Percentiles rank a stretch among this genome's conserved stretches.
These are phyloP conservation scores for Varecia variegata DNA, from an alignment of 2,797 vertebrate species.

Conservation along the genomic window DNA sequence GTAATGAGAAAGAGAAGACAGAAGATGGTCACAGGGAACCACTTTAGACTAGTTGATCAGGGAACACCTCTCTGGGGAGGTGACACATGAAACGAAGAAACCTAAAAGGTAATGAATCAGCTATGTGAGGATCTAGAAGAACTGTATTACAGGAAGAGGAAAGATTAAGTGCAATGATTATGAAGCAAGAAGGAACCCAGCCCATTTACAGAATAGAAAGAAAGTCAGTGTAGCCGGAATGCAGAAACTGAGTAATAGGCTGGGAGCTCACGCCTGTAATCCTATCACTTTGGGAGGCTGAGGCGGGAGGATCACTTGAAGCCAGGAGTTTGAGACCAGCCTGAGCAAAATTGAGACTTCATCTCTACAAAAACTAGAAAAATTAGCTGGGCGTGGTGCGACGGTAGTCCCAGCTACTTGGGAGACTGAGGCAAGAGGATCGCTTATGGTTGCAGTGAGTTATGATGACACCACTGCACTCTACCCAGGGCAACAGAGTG, in stretches of 20 bases:
- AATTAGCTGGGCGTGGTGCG: neutral
- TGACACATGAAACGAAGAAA: neutral
- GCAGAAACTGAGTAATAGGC: neutral
- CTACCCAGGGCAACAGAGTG: neutral
- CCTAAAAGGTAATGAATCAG: neutral
- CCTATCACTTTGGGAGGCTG: too few species aligned
- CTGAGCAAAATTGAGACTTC: neutral
- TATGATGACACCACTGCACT: neutral
- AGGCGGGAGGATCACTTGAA: too few species aligned
- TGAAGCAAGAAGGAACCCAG: neutral
- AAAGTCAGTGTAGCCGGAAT: neutral
- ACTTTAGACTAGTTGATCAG: neutral
- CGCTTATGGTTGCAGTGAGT: neutral
- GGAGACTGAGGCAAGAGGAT: neutral
- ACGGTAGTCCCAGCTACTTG: neutral
- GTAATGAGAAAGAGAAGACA: neutral
- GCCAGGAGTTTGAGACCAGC: too few species aligned
- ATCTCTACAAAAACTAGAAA: neutral
- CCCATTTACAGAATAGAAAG: neutral
- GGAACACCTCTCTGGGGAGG: neutral
- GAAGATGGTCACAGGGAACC: neutral
- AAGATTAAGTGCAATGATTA: neutral
- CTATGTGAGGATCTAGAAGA: neutral
- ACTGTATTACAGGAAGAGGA: neutral
- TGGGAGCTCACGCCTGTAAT: too few species aligned